Conservation (phyloP, 2,888 invertebrate genomes). For the Neocrepidodera transversa region DNA sequence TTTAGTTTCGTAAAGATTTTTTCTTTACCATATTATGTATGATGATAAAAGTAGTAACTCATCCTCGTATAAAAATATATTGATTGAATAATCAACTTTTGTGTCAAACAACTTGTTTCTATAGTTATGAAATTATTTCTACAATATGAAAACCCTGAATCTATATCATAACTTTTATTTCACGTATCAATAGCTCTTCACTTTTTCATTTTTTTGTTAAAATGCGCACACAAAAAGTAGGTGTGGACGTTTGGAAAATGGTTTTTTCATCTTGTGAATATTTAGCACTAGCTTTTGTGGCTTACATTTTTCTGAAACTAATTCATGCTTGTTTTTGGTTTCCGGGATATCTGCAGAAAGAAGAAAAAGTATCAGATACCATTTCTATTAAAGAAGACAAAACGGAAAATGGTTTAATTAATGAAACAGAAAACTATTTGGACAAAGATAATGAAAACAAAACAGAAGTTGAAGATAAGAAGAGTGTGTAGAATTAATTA, state of each 20-base stretch:
- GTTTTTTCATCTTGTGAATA: constrained; percentile 69
- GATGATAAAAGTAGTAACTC: not conserved
- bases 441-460: constrained; percentile 29
- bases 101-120: constrained; percentile 38
- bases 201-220: constrained; percentile 12
- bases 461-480: constrained; percentile 31
- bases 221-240: constrained; percentile 74
- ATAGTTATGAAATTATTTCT: constrained; percentile 31
- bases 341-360: constrained; percentile 67
- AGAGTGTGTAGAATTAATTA: constrained; percentile 15
- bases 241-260: constrained; percentile 74
- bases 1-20: too few relatives aligned
- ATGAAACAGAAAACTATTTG: constrained; percentile 52
- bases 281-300: constrained; percentile 66
- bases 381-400: constrained; percentile 21
- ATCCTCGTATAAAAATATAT: not conserved
- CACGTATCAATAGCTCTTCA: not conserved
- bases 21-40: too few relatives aligned
- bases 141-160: not conserved
- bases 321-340: constrained; percentile 71
- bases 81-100: constrained; percentile 21
- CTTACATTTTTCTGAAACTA: constrained; percentile 72
- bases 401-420: constrained; percentile 54
- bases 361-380: constrained; percentile 59
- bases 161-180: constrained; percentile 6